Evolutionary conservation across 2,113 vertebrate genomes (phyloP).

Genomic region (Elephantulus edwardii): DNA sequence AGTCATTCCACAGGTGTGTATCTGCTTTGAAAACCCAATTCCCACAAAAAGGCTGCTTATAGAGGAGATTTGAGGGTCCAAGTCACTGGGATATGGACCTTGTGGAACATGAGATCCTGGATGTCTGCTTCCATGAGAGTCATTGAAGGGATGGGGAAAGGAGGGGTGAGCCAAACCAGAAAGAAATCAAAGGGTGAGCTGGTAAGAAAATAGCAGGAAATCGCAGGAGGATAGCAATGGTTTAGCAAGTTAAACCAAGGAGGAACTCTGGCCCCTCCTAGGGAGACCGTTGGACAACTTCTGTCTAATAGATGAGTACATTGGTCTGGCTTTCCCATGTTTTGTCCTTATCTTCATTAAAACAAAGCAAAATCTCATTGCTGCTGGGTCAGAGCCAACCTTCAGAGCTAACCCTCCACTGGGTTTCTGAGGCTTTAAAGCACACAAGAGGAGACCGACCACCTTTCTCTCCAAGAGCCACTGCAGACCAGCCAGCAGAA

Average conservation of each 20-base stretch:
- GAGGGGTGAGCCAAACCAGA: not conserved
- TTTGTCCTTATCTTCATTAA: too few relatives aligned
- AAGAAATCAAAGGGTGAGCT: not conserved
- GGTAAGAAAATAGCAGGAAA: not conserved
- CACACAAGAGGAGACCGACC: too few relatives aligned
- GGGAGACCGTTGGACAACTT: fast-evolving
- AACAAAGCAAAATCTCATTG: too few relatives aligned
- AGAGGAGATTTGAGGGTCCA: not conserved
- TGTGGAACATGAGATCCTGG: not conserved
- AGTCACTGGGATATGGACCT: not conserved
- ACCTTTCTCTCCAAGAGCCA: too few relatives aligned
- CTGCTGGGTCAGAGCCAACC: too few relatives aligned
- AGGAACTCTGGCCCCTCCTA: not conserved
- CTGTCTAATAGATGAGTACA: not conserved
- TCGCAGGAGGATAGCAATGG: too few relatives aligned
- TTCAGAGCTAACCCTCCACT: too few relatives aligned
- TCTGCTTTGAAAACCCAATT: not conserved
- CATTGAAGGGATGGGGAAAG: not conserved
- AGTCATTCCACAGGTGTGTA: not conserved
- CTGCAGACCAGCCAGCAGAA: too few relatives aligned
- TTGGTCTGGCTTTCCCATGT: not conserved
- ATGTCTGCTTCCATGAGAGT: not conserved
- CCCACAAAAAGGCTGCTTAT: not conserved
- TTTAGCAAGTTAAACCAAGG: not conserved
- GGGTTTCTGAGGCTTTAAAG: too few relatives aligned